These are phyloP conservation scores for Electrona antarctica DNA, from an alignment of 2,113 vertebrate species.

Conservation along the genomic window DNA sequence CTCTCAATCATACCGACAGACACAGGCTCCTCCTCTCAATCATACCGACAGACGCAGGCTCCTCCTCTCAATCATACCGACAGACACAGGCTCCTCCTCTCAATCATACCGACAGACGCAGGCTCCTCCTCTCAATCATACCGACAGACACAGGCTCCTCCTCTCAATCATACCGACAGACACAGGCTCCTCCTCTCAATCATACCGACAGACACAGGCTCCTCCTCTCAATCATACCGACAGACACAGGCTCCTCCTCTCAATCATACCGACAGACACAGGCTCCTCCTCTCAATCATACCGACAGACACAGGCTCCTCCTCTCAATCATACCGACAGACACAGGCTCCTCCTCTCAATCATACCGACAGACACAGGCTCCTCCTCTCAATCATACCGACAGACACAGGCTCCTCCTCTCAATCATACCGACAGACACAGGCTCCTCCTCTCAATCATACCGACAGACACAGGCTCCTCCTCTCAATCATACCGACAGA, in stretches of 20 bases:
- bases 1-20: constrained; percentile 87
- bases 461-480: constrained; percentile 72
- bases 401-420: constrained; percentile 78
- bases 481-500: constrained; percentile 87
- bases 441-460: constrained; percentile 86
- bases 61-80: constrained; percentile 86
- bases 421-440: constrained; percentile 82
- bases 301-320: constrained; percentile 72
- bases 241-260: constrained; percentile 78
- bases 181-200: constrained; percentile 82
- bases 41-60: constrained; percentile 77
- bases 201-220: constrained; percentile 77
- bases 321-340: constrained; percentile 87
- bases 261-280: constrained; percentile 82
- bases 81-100: constrained; percentile 78
- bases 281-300: constrained; percentile 86
- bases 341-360: constrained; percentile 82
- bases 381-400: constrained; percentile 86
- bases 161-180: constrained; percentile 87
- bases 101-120: constrained; percentile 82
- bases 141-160: constrained; percentile 72
- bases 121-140: constrained; percentile 86
- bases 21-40: constrained; percentile 82
- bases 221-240: constrained; percentile 86
- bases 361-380: constrained; percentile 77